Evolutionary conservation across 2,113 vertebrate species (phyloP), one percentile per base, ranked within the genome.

Genomic region (Zosterops borbonicus): DNA sequence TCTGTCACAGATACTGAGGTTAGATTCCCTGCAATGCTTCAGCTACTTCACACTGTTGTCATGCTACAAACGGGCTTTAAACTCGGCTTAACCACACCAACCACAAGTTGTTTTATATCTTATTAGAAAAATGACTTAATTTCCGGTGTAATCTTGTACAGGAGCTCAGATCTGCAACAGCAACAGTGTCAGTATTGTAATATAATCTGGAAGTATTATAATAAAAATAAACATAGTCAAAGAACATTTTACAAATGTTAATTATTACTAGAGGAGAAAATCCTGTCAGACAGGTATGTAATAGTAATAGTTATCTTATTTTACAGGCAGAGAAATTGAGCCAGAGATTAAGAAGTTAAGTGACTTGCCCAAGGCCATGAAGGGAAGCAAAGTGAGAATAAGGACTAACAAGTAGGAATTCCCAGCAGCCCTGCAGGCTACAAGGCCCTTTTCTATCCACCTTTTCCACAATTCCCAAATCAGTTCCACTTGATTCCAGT

Each of bases 311-410:
- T 86, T 92, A 92, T 67, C 88, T 94, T 92, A 86, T 79, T 96
- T 95, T 95, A 94, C 86, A 92, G 90, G 80, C 80, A 90, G 80
- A 80, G 92, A 93, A 96, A 89, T 83, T 56, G 85, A 95, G 95
- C 95, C 95, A 96, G 93, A 86, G 95, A 95, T 96, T 93, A 92
- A 89, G 60, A 92, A 95, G 93, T 96, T 96, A 95, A 96, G 85
- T 78, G 90, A 95, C 88, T 96, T 90, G 92, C 92, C 85, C 88
- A 92, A 92, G 90, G 95, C 94, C 88, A 95, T 22, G 28, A 90
- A 89, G 86, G 81, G 80, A 90, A 94, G 93, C 31, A 76, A 78
- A 91, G 67, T 59, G 58, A 93, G 70, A 90, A 89, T 74, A 75
- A 81, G 90, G 95, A 79, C 65, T 96, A 90, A 89, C 24, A 50